Evolutionary conservation across 2,113 vertebrate genomes (phyloP).

Genomic region (Drymodes brunneopygia): DNA sequence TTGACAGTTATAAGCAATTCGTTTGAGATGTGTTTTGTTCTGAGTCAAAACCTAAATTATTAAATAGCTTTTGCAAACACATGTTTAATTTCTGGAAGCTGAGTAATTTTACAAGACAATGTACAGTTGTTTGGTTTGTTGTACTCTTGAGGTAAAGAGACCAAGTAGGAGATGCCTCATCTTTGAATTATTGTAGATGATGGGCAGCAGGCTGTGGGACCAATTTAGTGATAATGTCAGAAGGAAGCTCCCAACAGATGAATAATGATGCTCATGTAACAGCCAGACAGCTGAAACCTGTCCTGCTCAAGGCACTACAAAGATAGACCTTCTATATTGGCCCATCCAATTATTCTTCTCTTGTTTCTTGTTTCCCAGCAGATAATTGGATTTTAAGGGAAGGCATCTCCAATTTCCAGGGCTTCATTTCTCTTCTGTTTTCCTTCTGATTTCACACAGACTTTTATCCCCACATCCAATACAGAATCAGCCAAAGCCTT

Average conservation of each 20-base stretch:
- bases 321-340: neutral
- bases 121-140: neutral
- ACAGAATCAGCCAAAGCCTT: neutral
- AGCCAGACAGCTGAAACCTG: neutral
- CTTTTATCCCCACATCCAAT: neutral
- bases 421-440: constrained; percentile 14
- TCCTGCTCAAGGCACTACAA: neutral
- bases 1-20: neutral
- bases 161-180: neutral
- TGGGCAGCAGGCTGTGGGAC: neutral
- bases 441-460: neutral
- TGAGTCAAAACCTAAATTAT: neutral
- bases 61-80: neutral
- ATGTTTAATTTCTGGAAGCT: neutral
- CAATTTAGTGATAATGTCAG: constrained; percentile 16
- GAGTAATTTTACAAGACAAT: neutral
- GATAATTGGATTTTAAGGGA: constrained; percentile 41
- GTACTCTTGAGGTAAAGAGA: neutral
- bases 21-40: neutral
- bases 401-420: neutral
- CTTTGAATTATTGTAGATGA: neutral
- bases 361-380: constrained; percentile 4
- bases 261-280: neutral
- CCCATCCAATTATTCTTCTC: constrained; percentile 17
- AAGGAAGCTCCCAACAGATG: neutral